phyloP scores from a whole-genome alignment of 2,888 invertebrate genomes.

The Catocala sponsa region DNA sequence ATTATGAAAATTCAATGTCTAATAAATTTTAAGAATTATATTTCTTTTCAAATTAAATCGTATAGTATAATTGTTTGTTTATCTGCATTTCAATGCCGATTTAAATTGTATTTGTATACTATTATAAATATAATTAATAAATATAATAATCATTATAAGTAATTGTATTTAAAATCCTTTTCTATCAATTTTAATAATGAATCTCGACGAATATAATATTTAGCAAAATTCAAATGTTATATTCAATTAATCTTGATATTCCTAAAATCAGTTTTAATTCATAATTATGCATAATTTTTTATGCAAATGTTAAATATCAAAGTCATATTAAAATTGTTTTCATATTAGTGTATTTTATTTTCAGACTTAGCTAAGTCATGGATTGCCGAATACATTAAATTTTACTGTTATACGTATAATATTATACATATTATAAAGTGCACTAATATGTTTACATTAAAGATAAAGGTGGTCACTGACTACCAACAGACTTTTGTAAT shows the following conservation, averaged over 20 bases:
- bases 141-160: neutral
- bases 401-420: conserved; percentile 7
- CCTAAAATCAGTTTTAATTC: conserved; percentile 24
- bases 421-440: conserved; percentile 1
- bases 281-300: conserved; percentile 25
- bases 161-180: conserved; percentile 40
- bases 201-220: conserved; percentile 35
- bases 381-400: conserved; percentile 29
- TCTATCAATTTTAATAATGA: conserved; percentile 43
- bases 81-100: conserved; percentile 1
- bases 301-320: conserved; percentile 20
- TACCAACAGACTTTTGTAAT: conserved; percentile 7
- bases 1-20: neutral
- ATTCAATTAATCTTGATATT: conserved; percentile 32
- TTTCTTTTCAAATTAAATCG: no score
- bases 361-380: conserved; percentile 23
- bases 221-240: conserved; percentile 4
- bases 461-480: conserved; percentile 13
- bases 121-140: conserved; percentile 4
- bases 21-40: no score
- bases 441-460: conserved; percentile 24
- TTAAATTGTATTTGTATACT: conserved; percentile 1
- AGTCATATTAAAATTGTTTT: conserved; percentile 8
- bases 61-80: neutral
- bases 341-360: conserved; percentile 23